Evolutionary conservation across 2,113 vertebrate species (phyloP).

Genomic region (Nycticryphes semicollaris): DNA sequence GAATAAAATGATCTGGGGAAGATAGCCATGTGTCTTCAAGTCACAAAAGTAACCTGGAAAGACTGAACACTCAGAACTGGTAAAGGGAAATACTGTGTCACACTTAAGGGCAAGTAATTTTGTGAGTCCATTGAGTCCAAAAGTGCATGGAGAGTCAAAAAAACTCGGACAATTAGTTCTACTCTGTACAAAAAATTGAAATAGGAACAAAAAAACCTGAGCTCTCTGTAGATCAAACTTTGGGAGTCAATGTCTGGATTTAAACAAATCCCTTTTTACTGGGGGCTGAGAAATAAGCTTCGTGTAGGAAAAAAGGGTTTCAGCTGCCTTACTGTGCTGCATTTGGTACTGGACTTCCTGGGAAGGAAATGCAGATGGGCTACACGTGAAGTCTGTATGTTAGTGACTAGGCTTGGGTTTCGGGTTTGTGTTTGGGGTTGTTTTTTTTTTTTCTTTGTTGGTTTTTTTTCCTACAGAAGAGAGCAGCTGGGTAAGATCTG

Average conservation of each 20-base stretch:
- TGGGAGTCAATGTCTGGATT: neutral
- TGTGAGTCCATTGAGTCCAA: neutral
- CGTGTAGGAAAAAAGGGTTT: rapidly evolving
- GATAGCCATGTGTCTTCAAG: neutral
- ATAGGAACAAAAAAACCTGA: neutral
- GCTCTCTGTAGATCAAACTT: neutral
- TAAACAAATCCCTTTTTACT: neutral
- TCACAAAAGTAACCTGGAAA: neutral
- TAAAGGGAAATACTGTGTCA: neutral
- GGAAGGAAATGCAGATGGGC: neutral
- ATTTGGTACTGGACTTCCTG: neutral
- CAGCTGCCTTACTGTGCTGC: neutral
- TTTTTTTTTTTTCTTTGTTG: neutral
- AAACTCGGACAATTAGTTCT: neutral
- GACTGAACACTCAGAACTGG: neutral
- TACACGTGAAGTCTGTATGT: rapidly evolving
- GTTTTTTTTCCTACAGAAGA: neutral
- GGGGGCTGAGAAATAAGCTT: neutral
- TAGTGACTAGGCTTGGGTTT: neutral
- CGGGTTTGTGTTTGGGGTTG: neutral
- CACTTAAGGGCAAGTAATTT: neutral
- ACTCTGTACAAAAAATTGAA: neutral
- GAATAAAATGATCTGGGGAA: neutral
- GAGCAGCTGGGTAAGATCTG: constrained; percentile 15
- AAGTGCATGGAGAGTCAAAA: neutral